phyloP scores from a whole-genome alignment of 2,888 invertebrate genomes.

The Polydrusus cervinus region DNA sequence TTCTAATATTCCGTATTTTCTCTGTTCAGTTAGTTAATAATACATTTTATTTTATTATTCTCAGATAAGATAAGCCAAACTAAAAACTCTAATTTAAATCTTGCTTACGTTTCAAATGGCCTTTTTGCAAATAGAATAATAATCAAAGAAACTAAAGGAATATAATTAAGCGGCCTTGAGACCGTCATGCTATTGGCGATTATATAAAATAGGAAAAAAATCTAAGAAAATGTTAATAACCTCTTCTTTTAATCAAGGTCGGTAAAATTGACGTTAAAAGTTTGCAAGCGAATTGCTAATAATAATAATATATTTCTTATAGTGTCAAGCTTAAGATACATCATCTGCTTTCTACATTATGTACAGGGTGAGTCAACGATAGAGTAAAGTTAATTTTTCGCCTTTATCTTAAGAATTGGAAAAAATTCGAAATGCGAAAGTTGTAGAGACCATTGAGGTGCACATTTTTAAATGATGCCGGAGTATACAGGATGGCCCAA shows the following conservation, averaged over 20 bases:
- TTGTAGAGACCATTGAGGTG: too few species aligned
- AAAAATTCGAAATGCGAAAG: too few species aligned
- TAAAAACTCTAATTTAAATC: conserved; percentile 17
- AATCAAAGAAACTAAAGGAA: conserved; percentile 16
- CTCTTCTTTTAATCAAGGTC: conserved; percentile 36
- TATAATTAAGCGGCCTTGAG: conserved; percentile 36
- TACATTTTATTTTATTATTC: background rate
- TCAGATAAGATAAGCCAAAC: background rate
- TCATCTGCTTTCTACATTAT: conserved; percentile 4
- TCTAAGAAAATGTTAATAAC: conserved; percentile 36
- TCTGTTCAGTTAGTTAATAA: background rate
- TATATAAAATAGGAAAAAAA: conserved; percentile 40
- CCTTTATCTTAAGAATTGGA: too few species aligned
- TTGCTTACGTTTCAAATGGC: background rate
- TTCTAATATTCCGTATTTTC: too few species aligned
- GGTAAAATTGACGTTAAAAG: conserved; percentile 23
- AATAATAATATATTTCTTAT: background rate
- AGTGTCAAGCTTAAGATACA: conserved; percentile 1
- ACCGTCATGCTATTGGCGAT: conserved; percentile 35
- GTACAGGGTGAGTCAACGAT: too few species aligned
- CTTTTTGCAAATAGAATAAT: conserved; percentile 22
- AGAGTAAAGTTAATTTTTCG: too few species aligned
- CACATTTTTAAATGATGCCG: too few species aligned
- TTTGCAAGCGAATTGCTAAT: background rate
- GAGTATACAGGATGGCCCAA: too few species aligned